Percentiles rank a stretch among this genome's conserved stretches.
Conservation (phyloP, 2,113 vertebrate genomes). For the Sorex fumeus region DNA sequence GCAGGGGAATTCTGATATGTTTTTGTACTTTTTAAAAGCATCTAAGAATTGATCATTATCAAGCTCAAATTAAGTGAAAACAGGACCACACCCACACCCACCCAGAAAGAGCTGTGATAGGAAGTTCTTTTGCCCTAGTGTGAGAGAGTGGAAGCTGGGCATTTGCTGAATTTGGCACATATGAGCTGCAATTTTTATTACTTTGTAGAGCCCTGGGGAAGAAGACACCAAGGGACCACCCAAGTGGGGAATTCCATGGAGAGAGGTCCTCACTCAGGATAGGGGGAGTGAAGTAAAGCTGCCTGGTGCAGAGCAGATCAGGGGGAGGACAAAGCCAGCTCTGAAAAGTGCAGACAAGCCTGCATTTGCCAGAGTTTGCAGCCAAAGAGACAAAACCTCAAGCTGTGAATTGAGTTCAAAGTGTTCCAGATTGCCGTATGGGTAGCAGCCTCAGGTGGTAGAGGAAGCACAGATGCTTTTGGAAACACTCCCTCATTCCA, state of each 20-base stretch:
- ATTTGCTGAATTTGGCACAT: slow-evolving; percentile 67
- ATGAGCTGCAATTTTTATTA: slow-evolving; percentile 38
- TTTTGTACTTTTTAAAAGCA: slow-evolving; percentile 44
- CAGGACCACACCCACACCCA: background rate
- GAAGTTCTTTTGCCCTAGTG: background rate
- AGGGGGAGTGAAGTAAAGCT: background rate
- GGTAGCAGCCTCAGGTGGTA: slow-evolving; percentile 57
- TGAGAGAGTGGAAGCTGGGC: background rate
- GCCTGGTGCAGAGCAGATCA: background rate
- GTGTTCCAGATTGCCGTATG: slow-evolving; percentile 12
- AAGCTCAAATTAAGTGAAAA: slow-evolving; percentile 54
- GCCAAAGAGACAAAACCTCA: background rate
- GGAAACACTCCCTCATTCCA: slow-evolving; percentile 27
- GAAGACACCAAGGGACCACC: slow-evolving; percentile 68
- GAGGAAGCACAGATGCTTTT: background rate
- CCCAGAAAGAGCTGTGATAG: slow-evolving; percentile 35
- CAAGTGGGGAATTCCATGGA: background rate
- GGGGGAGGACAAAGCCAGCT: background rate
- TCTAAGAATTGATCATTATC: slow-evolving; percentile 72
- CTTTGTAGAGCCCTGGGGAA: background rate
- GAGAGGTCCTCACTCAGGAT: background rate
- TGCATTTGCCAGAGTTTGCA: background rate
- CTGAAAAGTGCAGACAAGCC: background rate
- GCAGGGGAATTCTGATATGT: background rate
- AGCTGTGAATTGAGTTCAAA: slow-evolving; percentile 20